phyloP scores from a whole-genome alignment of 2,888 invertebrate species.

The Odontothrips loti region DNA sequence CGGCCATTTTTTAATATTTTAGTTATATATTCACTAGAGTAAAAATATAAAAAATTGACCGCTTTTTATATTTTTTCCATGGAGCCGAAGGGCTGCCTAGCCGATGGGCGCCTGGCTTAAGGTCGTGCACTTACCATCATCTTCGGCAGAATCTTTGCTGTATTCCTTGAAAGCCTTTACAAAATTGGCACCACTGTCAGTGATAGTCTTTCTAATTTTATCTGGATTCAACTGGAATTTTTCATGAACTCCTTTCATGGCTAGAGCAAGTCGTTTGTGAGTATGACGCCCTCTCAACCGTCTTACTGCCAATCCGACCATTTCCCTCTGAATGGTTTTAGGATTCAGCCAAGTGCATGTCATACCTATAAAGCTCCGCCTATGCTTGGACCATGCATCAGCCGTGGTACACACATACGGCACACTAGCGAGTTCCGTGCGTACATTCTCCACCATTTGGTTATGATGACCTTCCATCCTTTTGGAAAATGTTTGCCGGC shows the following conservation, averaged over 20 bases:
- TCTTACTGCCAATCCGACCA: slow-evolving; percentile 30
- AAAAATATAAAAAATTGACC: too few species aligned
- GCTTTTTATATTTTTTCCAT: too few species aligned
- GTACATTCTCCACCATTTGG: slow-evolving; percentile 1
- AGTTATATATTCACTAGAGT: too few species aligned
- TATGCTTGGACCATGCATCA: slow-evolving; percentile 33
- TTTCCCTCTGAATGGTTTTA: slow-evolving; percentile 29
- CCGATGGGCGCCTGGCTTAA: too few species aligned
- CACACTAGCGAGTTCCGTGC: neutral
- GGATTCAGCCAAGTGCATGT: slow-evolving; percentile 32
- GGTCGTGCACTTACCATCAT: neutral
- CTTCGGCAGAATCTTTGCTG: neutral
- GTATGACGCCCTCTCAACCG: slow-evolving; percentile 29
- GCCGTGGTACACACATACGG: slow-evolving; percentile 33
- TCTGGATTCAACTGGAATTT: slow-evolving; percentile 21
- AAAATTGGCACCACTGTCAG: slow-evolving; percentile 30
- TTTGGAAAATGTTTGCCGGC: neutral
- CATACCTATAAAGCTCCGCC: slow-evolving; percentile 30
- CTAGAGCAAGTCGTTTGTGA: slow-evolving; percentile 31
- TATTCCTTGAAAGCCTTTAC: slow-evolving; percentile 27
- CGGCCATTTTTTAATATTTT: too few species aligned
- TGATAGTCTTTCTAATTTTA: slow-evolving; percentile 32
- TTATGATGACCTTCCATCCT: neutral
- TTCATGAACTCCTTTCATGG: slow-evolving; percentile 28
- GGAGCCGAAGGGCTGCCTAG: too few species aligned